Evolutionary conservation across 2,113 vertebrate species (phyloP).

Genomic region (Beaufortia kweichowensis): DNA sequence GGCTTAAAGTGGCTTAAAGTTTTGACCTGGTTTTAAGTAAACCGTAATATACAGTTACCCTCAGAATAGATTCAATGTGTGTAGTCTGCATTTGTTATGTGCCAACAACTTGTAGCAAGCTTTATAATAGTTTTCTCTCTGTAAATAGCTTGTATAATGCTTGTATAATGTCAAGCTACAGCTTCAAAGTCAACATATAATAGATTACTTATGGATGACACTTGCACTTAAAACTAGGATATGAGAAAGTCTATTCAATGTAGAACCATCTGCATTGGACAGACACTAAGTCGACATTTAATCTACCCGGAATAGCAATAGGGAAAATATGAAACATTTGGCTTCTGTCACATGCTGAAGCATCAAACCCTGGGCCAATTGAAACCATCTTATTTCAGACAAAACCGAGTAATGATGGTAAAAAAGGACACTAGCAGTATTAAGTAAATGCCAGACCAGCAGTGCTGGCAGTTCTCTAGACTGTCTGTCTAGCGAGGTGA

Average conservation of each 20-base stretch:
- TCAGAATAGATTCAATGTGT: too few relatives aligned
- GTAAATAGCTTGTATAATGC: too few relatives aligned
- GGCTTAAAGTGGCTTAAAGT: too few relatives aligned
- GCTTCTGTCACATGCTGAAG: background rate
- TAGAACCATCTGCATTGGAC: background rate
- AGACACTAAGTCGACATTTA: background rate
- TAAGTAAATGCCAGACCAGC: background rate
- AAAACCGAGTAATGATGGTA: background rate
- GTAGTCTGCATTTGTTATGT: too few relatives aligned
- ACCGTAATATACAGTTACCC: too few relatives aligned
- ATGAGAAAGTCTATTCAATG: background rate
- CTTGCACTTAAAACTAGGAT: too few relatives aligned
- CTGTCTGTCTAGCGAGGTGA: background rate
- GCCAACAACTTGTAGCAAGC: too few relatives aligned
- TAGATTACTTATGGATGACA: too few relatives aligned
- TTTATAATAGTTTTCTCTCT: too few relatives aligned
- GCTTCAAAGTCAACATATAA: too few relatives aligned
- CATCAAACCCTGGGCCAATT: background rate
- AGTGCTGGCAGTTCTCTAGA: background rate
- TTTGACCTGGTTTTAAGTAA: too few relatives aligned
- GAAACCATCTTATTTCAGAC: background rate
- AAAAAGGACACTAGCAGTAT: conserved; percentile 5
- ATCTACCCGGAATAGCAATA: background rate
- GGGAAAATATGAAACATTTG: conserved; percentile 23
- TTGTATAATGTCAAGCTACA: too few relatives aligned